Percentiles rank a stretch among this genome's conserved stretches.
Conservation (phyloP, 1,140 invertebrate genomes). For the Magallana gigas region DNA sequence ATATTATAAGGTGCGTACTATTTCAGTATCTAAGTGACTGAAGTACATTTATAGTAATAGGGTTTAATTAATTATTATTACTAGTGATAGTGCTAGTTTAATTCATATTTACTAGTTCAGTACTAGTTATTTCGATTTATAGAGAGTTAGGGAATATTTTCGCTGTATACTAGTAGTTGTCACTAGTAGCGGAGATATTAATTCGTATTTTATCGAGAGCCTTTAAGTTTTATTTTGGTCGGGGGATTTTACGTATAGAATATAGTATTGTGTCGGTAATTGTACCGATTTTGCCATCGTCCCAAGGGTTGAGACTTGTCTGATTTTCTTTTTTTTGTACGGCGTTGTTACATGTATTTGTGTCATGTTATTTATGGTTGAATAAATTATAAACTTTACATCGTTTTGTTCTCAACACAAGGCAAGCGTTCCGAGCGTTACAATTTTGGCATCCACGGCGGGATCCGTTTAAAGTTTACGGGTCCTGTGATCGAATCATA, state of each 20-base stretch:
- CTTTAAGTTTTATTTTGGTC: conserved; percentile 1
- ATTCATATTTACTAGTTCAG: no score
- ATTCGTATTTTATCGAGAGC: neutral
- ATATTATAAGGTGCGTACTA: neutral
- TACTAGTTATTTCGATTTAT: no score
- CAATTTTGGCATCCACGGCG: conserved; percentile 24
- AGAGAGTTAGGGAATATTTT: neutral
- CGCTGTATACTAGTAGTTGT: neutral
- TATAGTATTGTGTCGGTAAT: neutral
- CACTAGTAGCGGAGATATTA: neutral
- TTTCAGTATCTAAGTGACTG: neutral
- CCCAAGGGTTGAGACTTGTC: no score
- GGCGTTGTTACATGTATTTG: no score
- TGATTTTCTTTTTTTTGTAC: no score
- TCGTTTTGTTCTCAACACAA: neutral
- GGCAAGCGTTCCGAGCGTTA: conserved; percentile 7
- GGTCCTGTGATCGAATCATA: neutral
- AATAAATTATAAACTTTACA: conserved; percentile 30
- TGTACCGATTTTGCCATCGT: no score
- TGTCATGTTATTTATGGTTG: neutral
- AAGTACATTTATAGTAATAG: neutral
- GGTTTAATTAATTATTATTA: neutral
- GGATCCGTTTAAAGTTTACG: conserved; percentile 4
- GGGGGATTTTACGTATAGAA: neutral
- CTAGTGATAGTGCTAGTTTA: no score